phyloP scores from a whole-genome alignment of 2,113 vertebrate species.

The Oenanthe oenanthe region DNA sequence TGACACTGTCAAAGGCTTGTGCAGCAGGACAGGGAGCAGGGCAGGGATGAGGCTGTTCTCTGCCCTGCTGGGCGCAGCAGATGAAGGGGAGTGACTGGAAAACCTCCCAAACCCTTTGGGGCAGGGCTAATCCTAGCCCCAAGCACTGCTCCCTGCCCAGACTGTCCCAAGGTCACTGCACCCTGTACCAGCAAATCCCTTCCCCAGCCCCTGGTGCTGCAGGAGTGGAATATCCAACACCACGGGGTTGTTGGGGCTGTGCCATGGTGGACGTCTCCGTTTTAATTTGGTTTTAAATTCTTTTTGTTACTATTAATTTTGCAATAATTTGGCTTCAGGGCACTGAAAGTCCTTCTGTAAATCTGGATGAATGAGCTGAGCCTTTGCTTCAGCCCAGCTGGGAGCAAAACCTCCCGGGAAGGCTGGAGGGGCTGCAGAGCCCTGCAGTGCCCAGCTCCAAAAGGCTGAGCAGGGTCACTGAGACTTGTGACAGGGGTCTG shows the following conservation, averaged over 20 bases:
- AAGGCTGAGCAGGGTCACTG: not conserved
- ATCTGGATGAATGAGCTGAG: not conserved
- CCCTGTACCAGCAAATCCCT: not conserved
- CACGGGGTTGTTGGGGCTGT: rapidly evolving
- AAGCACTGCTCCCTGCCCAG: not conserved
- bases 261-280: rapidly evolving
- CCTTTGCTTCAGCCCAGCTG: not conserved
- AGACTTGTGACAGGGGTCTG: not conserved
- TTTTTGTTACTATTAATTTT: not conserved
- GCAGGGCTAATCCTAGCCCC: not conserved
- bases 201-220: not conserved
- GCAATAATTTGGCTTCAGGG: not conserved
- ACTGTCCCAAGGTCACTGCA: not conserved
- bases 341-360: not conserved
- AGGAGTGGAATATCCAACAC: no score
- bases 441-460: not conserved
- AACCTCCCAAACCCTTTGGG: not conserved
- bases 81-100: not conserved
- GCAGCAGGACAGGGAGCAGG: not conserved
- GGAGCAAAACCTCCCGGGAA: not conserved
- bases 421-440: not conserved
- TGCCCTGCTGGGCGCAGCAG: not conserved
- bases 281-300: not conserved
- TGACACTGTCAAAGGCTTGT: not conserved
- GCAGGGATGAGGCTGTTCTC: not conserved